Evolutionary conservation across 2,797 vertebrate genomes (phyloP).

Genomic region (Epinephelus malabaricus): DNA sequence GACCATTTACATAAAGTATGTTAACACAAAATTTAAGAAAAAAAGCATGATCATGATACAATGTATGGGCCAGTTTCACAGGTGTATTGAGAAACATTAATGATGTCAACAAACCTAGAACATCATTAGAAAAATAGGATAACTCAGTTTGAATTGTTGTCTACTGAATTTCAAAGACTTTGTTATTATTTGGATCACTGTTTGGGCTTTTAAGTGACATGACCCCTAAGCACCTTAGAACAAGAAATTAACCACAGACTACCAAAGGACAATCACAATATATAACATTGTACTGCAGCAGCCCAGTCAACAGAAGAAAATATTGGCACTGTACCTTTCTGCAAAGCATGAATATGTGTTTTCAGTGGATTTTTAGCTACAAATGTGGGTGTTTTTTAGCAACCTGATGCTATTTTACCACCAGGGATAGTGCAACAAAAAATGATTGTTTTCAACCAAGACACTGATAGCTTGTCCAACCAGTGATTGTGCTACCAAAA

Average conservation of each 20-base stretch:
- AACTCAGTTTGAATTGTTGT: not conserved
- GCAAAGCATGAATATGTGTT: too few relatives aligned
- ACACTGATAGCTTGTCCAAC: too few relatives aligned
- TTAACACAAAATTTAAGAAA: too few relatives aligned
- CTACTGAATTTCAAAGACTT: not conserved
- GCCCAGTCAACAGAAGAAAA: too few relatives aligned
- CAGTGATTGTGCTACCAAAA: too few relatives aligned
- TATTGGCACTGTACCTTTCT: too few relatives aligned
- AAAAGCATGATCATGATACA: not conserved
- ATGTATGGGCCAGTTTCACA: not conserved
- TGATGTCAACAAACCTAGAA: not conserved
- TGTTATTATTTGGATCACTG: not conserved
- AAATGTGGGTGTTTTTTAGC: too few relatives aligned
- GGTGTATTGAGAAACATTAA: not conserved
- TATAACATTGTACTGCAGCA: not conserved
- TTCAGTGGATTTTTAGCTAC: too few relatives aligned
- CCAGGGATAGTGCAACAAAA: too few relatives aligned
- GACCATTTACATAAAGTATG: not conserved
- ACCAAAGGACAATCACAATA: not conserved
- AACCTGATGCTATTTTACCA: too few relatives aligned
- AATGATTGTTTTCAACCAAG: too few relatives aligned
- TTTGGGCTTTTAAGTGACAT: not conserved
- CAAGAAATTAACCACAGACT: not conserved
- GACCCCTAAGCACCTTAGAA: not conserved
- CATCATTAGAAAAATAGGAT: not conserved